phyloP scores from a whole-genome alignment of 1,140 invertebrate genomes.

The Diachasma alloeum region DNA sequence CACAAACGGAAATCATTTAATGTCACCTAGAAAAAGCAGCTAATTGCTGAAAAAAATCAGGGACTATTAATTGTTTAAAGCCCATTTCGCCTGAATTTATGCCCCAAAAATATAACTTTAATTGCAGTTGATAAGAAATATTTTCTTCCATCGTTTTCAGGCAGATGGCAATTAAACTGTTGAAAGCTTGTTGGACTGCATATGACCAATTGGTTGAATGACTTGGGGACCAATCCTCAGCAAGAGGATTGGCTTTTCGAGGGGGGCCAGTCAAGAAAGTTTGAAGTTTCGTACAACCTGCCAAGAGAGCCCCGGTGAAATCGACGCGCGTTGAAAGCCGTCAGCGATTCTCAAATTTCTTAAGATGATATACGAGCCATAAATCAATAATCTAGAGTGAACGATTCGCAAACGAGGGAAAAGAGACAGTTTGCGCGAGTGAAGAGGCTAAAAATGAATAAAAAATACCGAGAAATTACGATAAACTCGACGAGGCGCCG shows the following conservation, averaged over 20 bases:
- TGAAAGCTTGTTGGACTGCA: neutral
- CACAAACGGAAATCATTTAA: too few relatives aligned
- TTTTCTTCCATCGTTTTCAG: neutral
- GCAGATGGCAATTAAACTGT: neutral
- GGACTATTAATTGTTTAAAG: too few relatives aligned
- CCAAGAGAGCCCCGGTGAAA: neutral
- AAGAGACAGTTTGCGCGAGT: neutral
- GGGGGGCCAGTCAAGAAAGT: neutral
- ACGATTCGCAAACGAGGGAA: neutral
- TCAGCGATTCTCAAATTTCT: neutral
- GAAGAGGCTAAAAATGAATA: neutral
- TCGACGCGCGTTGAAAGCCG: neutral
- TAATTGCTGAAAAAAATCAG: too few relatives aligned
- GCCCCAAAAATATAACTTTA: neutral
- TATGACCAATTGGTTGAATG: constrained; percentile 7
- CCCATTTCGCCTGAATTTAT: neutral
- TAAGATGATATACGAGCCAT: neutral
- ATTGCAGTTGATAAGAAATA: neutral
- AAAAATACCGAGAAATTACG: neutral
- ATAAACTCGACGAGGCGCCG: too few relatives aligned
- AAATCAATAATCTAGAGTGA: neutral
- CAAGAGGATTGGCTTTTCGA: neutral
- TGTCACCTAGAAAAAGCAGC: too few relatives aligned
- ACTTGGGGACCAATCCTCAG: constrained; percentile 4
- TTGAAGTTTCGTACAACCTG: neutral